Conservation (phyloP, 2,797 vertebrate species). For the Fistularia commersonii region DNA sequence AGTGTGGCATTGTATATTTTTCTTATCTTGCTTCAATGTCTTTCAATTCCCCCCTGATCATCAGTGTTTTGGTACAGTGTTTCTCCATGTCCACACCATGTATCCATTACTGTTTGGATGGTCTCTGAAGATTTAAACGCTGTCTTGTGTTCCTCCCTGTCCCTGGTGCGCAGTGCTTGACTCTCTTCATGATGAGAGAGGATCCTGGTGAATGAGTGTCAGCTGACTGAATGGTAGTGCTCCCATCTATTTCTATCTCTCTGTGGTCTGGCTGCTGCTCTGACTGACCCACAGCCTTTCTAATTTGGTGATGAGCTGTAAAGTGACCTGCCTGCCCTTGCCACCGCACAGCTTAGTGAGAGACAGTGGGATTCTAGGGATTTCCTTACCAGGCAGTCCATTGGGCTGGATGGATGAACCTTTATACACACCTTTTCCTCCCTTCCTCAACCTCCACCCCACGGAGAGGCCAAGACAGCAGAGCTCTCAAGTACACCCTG, state of each 20-base stretch:
- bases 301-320: conserved; percentile 80
- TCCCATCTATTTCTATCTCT: conserved; percentile 53
- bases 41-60: too few relatives aligned
- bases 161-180: background rate
- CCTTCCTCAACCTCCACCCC: conserved; percentile 42
- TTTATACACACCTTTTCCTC: conserved; percentile 29
- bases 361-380: conserved; percentile 67
- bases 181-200: conserved; percentile 27
- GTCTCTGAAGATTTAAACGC: conserved; percentile 1
- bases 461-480: conserved; percentile 40
- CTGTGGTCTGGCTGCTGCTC: conserved; percentile 48
- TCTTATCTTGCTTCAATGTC: too few relatives aligned
- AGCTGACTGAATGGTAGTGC: conserved; percentile 33
- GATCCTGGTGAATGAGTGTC: conserved; percentile 27
- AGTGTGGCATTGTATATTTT: too few relatives aligned
- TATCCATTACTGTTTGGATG: background rate
- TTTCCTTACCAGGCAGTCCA: conserved; percentile 64
- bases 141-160: conserved; percentile 18
- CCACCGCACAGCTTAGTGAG: conserved; percentile 23
- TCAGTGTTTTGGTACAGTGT: conserved; percentile 2
- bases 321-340: conserved; percentile 66
- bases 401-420: conserved; percentile 49
- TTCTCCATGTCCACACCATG: conserved; percentile 14
- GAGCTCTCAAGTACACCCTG: conserved; percentile 46
- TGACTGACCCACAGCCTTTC: conserved; percentile 56